Conservation (phyloP, 2,888 invertebrate genomes). For the Danaus chrysippus region DNA sequence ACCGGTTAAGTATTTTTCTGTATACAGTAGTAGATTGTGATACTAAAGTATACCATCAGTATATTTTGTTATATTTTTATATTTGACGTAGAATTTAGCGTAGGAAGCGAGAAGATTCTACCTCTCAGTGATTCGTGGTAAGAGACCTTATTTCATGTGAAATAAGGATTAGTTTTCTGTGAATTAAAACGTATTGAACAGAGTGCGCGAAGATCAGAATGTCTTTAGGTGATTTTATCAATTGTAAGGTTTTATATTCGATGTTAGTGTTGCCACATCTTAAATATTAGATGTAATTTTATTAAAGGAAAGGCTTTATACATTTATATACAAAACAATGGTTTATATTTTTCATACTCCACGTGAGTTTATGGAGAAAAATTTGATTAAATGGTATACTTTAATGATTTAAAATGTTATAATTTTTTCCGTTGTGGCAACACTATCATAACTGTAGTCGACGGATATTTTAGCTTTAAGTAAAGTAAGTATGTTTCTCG, state of each 20-base stretch:
- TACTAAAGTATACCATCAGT: background rate
- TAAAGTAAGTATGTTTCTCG: conserved; percentile 11
- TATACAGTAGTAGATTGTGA: background rate
- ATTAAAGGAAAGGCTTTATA: too few species aligned
- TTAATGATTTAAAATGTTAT: background rate
- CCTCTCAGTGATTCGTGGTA: background rate
- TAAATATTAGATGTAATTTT: too few species aligned
- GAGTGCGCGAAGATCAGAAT: too few species aligned
- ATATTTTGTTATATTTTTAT: background rate
- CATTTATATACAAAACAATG: too few species aligned
- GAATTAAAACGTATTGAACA: too few species aligned
- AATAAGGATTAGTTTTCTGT: too few species aligned
- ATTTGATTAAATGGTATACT: background rate
- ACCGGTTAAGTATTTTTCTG: background rate
- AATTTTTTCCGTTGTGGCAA: background rate
- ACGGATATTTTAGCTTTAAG: conserved; percentile 23
- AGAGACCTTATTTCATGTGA: background rate
- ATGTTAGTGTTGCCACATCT: too few species aligned
- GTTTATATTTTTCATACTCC: too few species aligned
- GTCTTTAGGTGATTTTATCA: too few species aligned
- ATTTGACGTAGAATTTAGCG: background rate
- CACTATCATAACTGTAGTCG: background rate
- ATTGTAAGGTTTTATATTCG: too few species aligned
- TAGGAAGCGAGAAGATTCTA: background rate
- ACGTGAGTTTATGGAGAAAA: too few species aligned